phyloP scores from a whole-genome alignment of 2,888 invertebrate species.

The Cybosia mesomella region DNA sequence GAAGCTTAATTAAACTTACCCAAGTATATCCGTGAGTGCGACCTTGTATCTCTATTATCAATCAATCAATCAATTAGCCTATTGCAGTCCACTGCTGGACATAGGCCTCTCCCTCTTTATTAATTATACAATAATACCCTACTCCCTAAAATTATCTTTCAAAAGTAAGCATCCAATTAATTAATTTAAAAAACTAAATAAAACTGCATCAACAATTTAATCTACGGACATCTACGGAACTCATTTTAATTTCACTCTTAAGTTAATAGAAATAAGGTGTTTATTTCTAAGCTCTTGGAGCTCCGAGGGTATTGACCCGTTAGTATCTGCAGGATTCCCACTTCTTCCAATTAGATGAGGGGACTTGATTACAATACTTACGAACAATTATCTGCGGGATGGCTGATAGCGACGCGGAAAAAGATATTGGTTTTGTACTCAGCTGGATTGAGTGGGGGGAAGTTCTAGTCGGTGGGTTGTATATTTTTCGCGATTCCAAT shows the following conservation, averaged over 20 bases:
- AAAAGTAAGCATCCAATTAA: constrained; percentile 13
- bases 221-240: not conserved
- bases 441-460: not conserved
- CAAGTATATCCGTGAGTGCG: no score
- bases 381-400: constrained; percentile 15
- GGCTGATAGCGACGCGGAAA: constrained; percentile 10
- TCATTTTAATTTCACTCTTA: constrained; percentile 13
- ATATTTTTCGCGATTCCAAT: not conserved
- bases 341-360: constrained; percentile 42
- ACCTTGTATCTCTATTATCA: no score
- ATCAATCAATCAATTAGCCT: no score
- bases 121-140: not conserved
- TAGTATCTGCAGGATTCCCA: constrained; percentile 35
- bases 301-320: constrained; percentile 28
- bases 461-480: not conserved
- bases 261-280: not conserved
- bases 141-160: constrained; percentile 12
- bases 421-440: constrained; percentile 14
- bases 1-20: no score
- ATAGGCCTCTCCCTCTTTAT: no score
- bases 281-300: constrained; percentile 17
- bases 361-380: constrained; percentile 36
- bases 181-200: constrained; percentile 11
- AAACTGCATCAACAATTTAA: constrained; percentile 1
- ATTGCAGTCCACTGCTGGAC: no score